phyloP scores from a whole-genome alignment of 2,113 vertebrate genomes.

The Urocolius indicus region DNA sequence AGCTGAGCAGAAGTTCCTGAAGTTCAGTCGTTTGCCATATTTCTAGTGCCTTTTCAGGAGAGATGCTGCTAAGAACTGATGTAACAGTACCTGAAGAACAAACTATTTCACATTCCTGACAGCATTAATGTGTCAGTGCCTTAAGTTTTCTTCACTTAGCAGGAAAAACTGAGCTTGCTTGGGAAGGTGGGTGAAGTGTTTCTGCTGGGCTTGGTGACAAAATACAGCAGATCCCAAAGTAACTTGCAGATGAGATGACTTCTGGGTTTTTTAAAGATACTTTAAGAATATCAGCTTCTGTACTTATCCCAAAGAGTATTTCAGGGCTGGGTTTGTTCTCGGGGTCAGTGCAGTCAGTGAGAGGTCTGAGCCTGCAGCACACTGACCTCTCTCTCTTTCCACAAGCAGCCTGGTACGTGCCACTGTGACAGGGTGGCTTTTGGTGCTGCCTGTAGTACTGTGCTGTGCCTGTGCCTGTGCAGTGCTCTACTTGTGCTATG shows the following conservation, averaged over 20 bases:
- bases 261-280: neutral
- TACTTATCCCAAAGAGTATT: neutral
- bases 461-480: too few species aligned
- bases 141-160: slow-evolving; percentile 22
- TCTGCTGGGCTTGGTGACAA: neutral
- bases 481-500: neutral
- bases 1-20: slow-evolving; percentile 19
- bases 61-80: slow-evolving; percentile 54
- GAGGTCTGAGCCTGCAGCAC: neutral
- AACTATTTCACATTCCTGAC: slow-evolving; percentile 41
- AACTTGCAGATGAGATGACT: neutral
- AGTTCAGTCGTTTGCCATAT: neutral
- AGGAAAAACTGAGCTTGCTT: neutral
- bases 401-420: rapidly evolving
- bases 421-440: neutral
- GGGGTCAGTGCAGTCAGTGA: neutral
- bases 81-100: neutral
- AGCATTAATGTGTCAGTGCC: slow-evolving; percentile 65
- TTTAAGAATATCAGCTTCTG: neutral
- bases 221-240: neutral
- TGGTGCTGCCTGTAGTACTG: neutral
- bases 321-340: neutral
- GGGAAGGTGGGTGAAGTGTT: neutral
- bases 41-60: slow-evolving; percentile 66
- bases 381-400: neutral